These are phyloP conservation scores for Spilogale gracilis DNA, from an alignment of 2,113 vertebrate genomes.

Conservation along the genomic window DNA sequence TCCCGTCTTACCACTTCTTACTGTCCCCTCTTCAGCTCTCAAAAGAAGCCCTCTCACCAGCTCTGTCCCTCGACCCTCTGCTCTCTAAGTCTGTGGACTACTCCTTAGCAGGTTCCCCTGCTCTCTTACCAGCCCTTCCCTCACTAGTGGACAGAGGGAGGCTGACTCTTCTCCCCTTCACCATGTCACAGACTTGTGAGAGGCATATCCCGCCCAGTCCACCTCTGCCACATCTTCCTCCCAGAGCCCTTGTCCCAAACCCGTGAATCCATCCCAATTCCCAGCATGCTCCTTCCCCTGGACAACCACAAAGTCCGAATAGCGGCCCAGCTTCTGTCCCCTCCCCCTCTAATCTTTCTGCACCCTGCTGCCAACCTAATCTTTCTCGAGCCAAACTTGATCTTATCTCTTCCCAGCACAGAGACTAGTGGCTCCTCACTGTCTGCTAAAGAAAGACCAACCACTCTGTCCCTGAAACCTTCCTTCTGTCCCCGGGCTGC, in stretches of 20 bases:
- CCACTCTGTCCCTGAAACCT: conserved; percentile 10
- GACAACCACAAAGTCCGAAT: not conserved
- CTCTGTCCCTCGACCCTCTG: not conserved
- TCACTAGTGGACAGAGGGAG: not conserved
- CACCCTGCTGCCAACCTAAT: not conserved
- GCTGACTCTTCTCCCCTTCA: not conserved
- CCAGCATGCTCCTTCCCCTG: not conserved
- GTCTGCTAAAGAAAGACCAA: conserved; percentile 42
- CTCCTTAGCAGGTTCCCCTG: not conserved
- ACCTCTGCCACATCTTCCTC: not conserved
- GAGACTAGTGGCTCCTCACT: conserved; percentile 23
- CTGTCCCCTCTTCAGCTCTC: not conserved
- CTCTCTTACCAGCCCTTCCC: not conserved
- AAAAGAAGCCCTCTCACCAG: no score
- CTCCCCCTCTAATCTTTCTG: not conserved
- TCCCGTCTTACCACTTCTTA: not conserved
- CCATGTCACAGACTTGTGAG: not conserved
- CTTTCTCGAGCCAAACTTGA: conserved; percentile 43
- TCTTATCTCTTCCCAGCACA: conserved; percentile 46
- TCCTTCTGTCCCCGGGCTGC: not conserved
- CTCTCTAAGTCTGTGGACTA: not conserved
- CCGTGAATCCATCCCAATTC: not conserved
- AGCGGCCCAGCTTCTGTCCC: not conserved
- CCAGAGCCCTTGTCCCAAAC: not conserved
- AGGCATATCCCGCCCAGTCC: not conserved